phyloP scores from a whole-genome alignment of 2,797 vertebrate species.

The Balearica regulorum region DNA sequence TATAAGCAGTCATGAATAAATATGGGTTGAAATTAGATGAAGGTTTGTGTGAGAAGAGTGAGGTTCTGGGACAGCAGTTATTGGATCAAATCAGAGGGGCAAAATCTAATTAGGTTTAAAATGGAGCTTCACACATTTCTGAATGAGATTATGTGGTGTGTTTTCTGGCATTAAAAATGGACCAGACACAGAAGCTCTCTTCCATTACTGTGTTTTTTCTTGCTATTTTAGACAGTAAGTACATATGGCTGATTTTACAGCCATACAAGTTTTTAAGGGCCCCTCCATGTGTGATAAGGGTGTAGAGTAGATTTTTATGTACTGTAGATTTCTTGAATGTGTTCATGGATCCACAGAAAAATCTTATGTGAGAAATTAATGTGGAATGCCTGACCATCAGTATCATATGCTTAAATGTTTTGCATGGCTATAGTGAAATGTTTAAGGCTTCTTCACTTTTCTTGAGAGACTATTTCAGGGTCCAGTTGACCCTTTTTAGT shows the following conservation, averaged over 20 bases:
- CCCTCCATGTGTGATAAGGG: background rate
- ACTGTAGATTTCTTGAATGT: background rate
- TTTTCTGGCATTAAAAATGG: background rate
- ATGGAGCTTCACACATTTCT: background rate
- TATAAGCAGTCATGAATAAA: background rate
- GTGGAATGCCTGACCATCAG: background rate
- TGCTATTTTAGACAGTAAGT: background rate
- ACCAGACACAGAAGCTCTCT: background rate
- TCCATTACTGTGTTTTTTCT: background rate
- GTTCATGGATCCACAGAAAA: background rate
- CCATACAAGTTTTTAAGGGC: background rate
- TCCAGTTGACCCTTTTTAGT: background rate
- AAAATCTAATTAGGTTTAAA: slow-evolving; percentile 30
- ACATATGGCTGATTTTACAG: background rate
- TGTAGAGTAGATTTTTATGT: background rate
- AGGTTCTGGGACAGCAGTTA: background rate
- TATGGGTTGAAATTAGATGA: background rate
- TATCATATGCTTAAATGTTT: background rate
- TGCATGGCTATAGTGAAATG: background rate
- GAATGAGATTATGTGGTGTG: background rate
- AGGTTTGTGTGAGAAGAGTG: background rate
- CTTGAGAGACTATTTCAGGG: background rate
- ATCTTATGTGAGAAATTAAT: background rate
- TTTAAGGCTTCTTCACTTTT: background rate
- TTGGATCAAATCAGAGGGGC: background rate